Percentiles rank a stretch among this genome's conserved stretches.
Conservation (phyloP, 2,797 vertebrate species). For the Pogoniulus pusillus region DNA sequence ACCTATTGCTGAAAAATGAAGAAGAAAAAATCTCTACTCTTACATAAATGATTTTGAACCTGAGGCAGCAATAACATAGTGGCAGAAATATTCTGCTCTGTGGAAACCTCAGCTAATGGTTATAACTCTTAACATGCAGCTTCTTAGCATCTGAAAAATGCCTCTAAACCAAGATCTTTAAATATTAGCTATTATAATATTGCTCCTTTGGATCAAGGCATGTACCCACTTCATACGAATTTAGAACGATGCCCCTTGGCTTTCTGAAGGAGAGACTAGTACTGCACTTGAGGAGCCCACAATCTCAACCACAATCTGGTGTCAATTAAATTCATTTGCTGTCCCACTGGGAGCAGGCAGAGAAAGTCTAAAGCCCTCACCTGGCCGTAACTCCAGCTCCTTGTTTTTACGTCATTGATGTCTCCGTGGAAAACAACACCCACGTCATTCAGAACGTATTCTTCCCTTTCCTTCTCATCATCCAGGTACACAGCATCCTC, state of each 20-base stretch:
- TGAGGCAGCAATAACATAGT: not conserved
- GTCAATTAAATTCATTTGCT: conserved; percentile 16
- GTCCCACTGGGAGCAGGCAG: not conserved
- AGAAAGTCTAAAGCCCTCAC: conserved; percentile 72
- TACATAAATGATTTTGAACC: not conserved
- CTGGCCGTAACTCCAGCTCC: conserved; percentile 96
- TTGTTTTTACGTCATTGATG: conserved; percentile 78
- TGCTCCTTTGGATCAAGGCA: not conserved
- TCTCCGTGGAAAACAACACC: conserved; percentile 91
- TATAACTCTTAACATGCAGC: not conserved
- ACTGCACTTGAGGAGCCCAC: conserved; percentile 5
- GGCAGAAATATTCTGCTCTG: not conserved
- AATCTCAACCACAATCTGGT: conserved; percentile 36
- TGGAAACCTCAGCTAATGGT: conserved; percentile 20
- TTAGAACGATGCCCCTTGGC: not conserved
- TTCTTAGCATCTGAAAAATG: conserved; percentile 14
- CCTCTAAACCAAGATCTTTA: conserved; percentile 10
- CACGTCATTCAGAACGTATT: conserved; percentile 90
- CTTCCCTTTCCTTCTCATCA: conserved; percentile 85
- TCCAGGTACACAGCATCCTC: conserved; percentile 90
- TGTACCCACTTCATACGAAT: not conserved
- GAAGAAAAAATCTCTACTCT: not conserved
- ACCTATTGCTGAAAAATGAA: not conserved
- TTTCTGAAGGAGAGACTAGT: conserved; percentile 28
- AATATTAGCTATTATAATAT: conserved; percentile 4